Percentiles rank a stretch among this genome's conserved stretches.
Conservation (phyloP, 2,113 vertebrate genomes). For the Calcarius ornatus region DNA sequence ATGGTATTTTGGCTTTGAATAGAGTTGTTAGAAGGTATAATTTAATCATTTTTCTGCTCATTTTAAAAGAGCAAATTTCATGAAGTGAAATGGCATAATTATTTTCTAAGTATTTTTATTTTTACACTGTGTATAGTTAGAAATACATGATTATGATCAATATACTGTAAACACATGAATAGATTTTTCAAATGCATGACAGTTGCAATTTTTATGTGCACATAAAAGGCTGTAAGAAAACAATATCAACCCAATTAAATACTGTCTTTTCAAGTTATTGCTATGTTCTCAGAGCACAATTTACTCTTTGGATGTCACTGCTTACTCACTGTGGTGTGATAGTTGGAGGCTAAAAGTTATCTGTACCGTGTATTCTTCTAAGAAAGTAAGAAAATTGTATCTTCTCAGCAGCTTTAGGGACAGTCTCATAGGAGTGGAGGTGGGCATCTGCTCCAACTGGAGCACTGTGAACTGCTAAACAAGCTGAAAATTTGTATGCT, state of each 20-base stretch:
- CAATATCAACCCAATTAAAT: constrained; percentile 5
- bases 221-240: background rate
- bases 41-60: constrained; percentile 67
- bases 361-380: background rate
- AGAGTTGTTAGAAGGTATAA: constrained; percentile 49
- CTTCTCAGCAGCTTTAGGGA: background rate
- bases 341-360: background rate
- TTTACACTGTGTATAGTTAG: constrained; percentile 60
- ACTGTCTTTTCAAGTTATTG: background rate
- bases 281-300: background rate
- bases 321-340: background rate
- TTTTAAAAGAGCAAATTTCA: constrained; percentile 70
- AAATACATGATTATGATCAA: constrained; percentile 53
- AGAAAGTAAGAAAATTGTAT: background rate
- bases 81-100: constrained; percentile 63
- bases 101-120: constrained; percentile 68
- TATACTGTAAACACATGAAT: background rate
- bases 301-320: background rate
- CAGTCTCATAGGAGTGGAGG: background rate
- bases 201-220: background rate
- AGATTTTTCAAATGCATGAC: background rate
- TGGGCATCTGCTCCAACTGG: background rate
- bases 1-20: constrained; percentile 20
- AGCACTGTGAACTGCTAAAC: background rate
- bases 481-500: background rate